Base-by-base conservation (phyloP, 2,888 invertebrate genomes). In the Patella pellucida region DNA sequence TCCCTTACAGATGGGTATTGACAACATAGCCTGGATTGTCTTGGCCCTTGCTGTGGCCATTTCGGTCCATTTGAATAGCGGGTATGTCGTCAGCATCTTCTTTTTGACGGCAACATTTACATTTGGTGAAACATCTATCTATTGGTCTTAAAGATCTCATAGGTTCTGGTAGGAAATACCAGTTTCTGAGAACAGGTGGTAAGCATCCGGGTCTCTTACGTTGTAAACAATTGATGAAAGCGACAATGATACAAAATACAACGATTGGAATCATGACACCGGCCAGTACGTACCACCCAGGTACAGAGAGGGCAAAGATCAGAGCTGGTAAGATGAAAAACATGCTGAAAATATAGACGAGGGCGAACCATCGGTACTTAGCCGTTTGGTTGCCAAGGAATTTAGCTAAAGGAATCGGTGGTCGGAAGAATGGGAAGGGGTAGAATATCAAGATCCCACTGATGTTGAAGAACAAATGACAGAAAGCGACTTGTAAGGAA, bases 281-380 rank as follows among this genome's bases (percentile, higher is more conserved):
- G 15, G 81, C 77, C 56, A 89, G 74, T 2, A 83, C 84, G n/a
- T 83, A 73, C 83, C 83, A 83, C 15, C 89, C 87, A 0, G 86
- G 79, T 11, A 89, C 50, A 1, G 88, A 88, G 9, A 90, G 80
- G 0, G 81, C 88, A 76, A 90, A 89, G 2, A 89, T 82, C n/a
- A 77, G 19, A 4, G 81, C 85, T 7, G 86, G 90, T 12, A 90
- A 68, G 9, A 88, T 1, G 76, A 90, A 88, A 79, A 89, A 90
- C 81, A 87, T 82, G 9, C 82, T n/a, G 5, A 89, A 73, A 1
- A 90, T 71, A 85, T 93, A 93, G 52, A 91, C 79, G 9, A 92
- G 79, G 3, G 93, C 92, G 84, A 93, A 93, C 93, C 93, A 93
- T 3, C 93, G 91, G 81, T 93, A 93, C 81, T 92, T 87, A 16